Evolutionary conservation across 2,888 invertebrate species (phyloP).

Genomic region (Ormyrus rosae): DNA sequence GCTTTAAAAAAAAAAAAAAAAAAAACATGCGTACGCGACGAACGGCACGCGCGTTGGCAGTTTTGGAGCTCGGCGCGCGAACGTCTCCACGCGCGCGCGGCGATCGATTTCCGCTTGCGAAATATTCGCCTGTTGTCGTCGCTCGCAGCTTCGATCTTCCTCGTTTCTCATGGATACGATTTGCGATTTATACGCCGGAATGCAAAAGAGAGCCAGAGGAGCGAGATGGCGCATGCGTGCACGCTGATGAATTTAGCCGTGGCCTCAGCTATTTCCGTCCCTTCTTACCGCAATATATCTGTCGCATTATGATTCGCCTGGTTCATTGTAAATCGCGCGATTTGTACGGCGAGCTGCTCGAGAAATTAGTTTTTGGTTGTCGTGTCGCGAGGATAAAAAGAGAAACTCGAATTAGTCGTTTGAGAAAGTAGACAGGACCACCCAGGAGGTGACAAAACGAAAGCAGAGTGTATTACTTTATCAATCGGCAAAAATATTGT

Average conservation of each 20-base stretch:
- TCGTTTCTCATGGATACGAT: too few relatives aligned
- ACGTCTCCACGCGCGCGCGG: background rate
- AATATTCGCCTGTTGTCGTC: background rate
- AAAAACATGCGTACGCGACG: too few relatives aligned
- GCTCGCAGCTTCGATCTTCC: background rate
- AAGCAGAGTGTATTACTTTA: too few relatives aligned
- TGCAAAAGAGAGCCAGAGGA: background rate
- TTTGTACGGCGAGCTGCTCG: too few relatives aligned
- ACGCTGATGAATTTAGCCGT: slow-evolving; percentile 45
- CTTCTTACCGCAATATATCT: slow-evolving; percentile 47
- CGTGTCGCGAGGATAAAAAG: too few relatives aligned
- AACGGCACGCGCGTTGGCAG: too few relatives aligned
- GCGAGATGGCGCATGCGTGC: slow-evolving; percentile 12
- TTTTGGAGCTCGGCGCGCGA: background rate
- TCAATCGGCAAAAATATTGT: too few relatives aligned
- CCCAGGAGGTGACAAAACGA: too few relatives aligned
- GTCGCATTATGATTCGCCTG: slow-evolving; percentile 47
- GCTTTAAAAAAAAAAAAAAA: too few relatives aligned
- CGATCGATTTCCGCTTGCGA: background rate
- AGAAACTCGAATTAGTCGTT: too few relatives aligned
- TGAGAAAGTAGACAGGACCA: too few relatives aligned
- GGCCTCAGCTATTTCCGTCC: slow-evolving; percentile 53
- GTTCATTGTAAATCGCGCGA: slow-evolving; percentile 16
- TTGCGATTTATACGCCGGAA: background rate
- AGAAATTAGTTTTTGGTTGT: too few relatives aligned